Evolutionary conservation across 2,888 invertebrate genomes (phyloP), one percentile per base, ranked within the genome.

Genomic region (Muscina levida): DNA sequence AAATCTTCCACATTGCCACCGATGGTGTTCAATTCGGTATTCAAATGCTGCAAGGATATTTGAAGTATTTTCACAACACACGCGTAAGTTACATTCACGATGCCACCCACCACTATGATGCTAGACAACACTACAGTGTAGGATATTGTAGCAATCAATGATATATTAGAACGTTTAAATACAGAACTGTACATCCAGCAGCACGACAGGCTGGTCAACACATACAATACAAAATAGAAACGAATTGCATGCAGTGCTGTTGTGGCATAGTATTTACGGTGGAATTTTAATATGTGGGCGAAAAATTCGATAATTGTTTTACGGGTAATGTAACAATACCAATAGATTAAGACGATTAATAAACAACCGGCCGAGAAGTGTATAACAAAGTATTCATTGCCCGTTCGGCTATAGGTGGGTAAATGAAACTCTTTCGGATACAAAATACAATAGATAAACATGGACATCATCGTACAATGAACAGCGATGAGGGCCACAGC

Each of bases 221-320:
- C 4, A 24, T 65, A 65, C n/a, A 44, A 4, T n/a, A 3, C 1
- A 44, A 46, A 65, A 24, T n/a, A 65, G 2, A 15, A 17, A 24
- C 65, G 65, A 44, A n/a, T n/a, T 22, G 24, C 17, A n/a, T n/a
- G n/a, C n/a, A n/a, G n/a, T n/a, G n/a, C n/a, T n/a, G n/a, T n/a
- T n/a, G n/a, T n/a, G n/a, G n/a, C n/a, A n/a, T n/a, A n/a, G 24
- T 3, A 44, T 5, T 65, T 8, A 2, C 46, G 22, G 15, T 65
- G 22, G 46, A 24, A 65, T 24, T n/a, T 44, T 22, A 65, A 17
- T 5, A 65, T 44, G 10, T 13, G 10, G 44, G 5, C 4, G 3
- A 65, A 22, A 44, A 44, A 44, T 22, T 65, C 24, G 2, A 24
- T 4, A 65, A 46, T 65, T 44, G 22, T 44, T 22, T 44, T 44